Evolutionary conservation across 2,888 invertebrate species (phyloP).

Genomic region (Nowickia ferox): DNA sequence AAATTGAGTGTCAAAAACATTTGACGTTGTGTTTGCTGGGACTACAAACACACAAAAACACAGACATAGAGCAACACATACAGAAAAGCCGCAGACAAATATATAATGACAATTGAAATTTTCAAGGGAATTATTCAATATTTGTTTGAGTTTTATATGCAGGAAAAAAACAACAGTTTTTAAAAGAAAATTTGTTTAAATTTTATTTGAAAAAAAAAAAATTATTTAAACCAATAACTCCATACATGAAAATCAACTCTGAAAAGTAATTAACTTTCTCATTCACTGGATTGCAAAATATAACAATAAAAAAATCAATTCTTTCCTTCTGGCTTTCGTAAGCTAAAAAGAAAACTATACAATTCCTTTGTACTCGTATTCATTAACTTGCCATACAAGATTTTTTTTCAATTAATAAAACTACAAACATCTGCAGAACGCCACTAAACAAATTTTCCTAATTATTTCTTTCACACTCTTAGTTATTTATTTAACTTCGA

Average conservation of each 20-base stretch:
- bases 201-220: not conserved
- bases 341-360: not conserved
- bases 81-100: not conserved
- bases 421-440: not conserved
- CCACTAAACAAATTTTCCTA: not conserved
- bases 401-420: not conserved
- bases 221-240: not conserved
- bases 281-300: not conserved
- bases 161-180: conserved; percentile 5
- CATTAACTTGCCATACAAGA: conserved; percentile 16
- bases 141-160: not conserved
- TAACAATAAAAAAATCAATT: not conserved
- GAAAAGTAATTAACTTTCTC: not conserved
- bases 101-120: not conserved
- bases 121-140: conserved; percentile 3
- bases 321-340: no score
- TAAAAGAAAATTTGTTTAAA: not conserved
- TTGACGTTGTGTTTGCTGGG: not conserved
- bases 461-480: not conserved
- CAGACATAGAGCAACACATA: not conserved
- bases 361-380: not conserved
- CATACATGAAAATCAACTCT: not conserved
- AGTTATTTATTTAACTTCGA: conserved; percentile 1
- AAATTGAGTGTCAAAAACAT: no score
- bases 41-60: not conserved